Conservation (phyloP, 2,113 vertebrate genomes). For the Pachypanchax playfairii region DNA sequence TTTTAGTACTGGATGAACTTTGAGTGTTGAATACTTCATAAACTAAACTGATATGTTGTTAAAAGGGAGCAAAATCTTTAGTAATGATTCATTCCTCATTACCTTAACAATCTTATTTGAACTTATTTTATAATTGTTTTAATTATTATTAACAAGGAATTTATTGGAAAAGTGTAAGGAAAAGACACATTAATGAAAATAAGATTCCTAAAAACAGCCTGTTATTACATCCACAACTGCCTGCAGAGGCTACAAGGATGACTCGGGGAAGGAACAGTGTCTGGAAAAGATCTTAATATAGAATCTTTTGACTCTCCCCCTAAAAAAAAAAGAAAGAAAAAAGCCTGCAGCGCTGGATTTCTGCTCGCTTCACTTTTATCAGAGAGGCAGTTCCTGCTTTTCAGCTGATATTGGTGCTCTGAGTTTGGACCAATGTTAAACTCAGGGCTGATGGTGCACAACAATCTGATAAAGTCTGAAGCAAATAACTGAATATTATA, state of each 20-base stretch:
- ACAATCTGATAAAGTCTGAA: not conserved
- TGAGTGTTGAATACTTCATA: not conserved
- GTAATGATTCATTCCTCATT: too few species aligned
- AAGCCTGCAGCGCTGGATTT: constrained; percentile 38
- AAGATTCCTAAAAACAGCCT: constrained; percentile 18
- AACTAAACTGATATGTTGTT: not conserved
- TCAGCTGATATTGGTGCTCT: constrained; percentile 31
- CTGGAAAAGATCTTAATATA: constrained; percentile 57
- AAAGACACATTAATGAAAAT: constrained; percentile 7
- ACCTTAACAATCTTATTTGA: too few species aligned
- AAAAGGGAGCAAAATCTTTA: too few species aligned
- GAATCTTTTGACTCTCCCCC: constrained; percentile 57
- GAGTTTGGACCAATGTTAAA: constrained; percentile 19
- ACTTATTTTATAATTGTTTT: too few species aligned
- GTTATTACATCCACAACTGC: constrained; percentile 25
- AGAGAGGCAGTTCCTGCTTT: constrained; percentile 36
- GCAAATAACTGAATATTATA: not conserved
- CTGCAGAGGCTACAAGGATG: constrained; percentile 41
- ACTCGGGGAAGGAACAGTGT: constrained; percentile 30
- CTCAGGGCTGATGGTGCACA: constrained; percentile 18
- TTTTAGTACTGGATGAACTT: not conserved
- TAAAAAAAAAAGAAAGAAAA: constrained; percentile 16
- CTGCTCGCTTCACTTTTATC: constrained; percentile 51
- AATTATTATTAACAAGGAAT: too few species aligned
- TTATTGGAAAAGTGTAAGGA: not conserved